phyloP scores from a whole-genome alignment of 2,113 vertebrate genomes.

The Mirza zaza region DNA sequence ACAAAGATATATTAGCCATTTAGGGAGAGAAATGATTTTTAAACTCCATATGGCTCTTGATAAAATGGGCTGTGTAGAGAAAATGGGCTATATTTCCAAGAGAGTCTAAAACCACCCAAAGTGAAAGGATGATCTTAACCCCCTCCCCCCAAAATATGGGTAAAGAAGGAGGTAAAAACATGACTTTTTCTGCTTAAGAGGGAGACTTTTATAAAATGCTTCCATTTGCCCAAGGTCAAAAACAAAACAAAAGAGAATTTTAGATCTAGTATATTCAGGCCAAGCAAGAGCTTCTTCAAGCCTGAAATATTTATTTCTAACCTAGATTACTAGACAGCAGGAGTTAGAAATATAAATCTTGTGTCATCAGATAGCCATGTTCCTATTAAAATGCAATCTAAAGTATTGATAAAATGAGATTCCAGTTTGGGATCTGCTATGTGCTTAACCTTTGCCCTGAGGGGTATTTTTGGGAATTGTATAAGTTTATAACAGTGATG shows the following conservation, averaged over 20 bases:
- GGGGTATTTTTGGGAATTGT: conserved; percentile 67
- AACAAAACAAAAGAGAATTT: conserved; percentile 64
- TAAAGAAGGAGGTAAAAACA: conserved; percentile 32
- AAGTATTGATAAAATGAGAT: conserved; percentile 65
- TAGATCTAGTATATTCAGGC: conserved; percentile 37
- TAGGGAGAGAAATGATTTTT: conserved; percentile 25
- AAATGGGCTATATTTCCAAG: conserved; percentile 54
- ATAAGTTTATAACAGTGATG: conserved; percentile 72
- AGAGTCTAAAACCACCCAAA: conserved; percentile 50
- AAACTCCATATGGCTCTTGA: neutral
- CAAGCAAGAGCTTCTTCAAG: conserved; percentile 69
- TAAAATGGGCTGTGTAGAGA: neutral
- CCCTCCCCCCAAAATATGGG: neutral
- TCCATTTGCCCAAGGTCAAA: conserved; percentile 69
- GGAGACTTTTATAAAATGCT: conserved; percentile 9
- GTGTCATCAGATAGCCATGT: conserved; percentile 51
- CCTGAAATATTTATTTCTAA: conserved; percentile 76
- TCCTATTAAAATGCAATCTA: conserved; percentile 56
- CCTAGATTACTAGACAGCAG: conserved; percentile 72
- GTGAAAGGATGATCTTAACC: neutral
- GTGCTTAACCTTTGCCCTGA: conserved; percentile 72
- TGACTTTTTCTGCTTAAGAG: conserved; percentile 4
- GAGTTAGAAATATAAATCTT: conserved; percentile 61
- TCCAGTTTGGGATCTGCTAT: conserved; percentile 67
- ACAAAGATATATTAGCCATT: neutral